phyloP scores from a whole-genome alignment of 92 coral and sea anemone species.

The Palythoa grandiflora region DNA sequence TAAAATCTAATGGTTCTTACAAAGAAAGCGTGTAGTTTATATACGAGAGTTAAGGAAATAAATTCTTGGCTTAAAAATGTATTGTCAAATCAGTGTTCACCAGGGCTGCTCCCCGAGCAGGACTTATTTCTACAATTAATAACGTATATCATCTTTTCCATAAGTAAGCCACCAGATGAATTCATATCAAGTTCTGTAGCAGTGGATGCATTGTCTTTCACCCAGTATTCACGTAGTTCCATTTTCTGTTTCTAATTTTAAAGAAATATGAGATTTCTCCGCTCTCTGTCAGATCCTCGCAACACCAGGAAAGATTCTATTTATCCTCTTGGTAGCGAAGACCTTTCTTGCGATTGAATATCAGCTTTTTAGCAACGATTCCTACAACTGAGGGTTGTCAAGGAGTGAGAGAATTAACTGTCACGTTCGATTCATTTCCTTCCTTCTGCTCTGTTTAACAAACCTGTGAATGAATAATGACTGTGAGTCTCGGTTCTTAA shows the following conservation, averaged over 20 bases:
- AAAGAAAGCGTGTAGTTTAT: neutral
- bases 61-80: neutral
- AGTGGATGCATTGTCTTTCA: neutral
- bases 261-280: neutral
- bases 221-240: neutral
- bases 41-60: neutral
- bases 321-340: neutral
- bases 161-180: neutral
- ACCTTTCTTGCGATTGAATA: neutral
- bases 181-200: neutral
- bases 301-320: constrained; percentile 1
- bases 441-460: constrained; percentile 24
- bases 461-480: constrained; percentile 5
- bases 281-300: neutral
- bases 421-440: neutral
- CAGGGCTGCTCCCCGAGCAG: neutral
- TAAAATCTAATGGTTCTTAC: too few species aligned
- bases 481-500: neutral
- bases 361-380: neutral
- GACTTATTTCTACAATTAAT: neutral
- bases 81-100: neutral
- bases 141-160: neutral
- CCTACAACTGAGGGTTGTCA: constrained; percentile 11
- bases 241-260: neutral
- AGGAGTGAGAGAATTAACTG: neutral